Conservation (phyloP, 2,888 invertebrate genomes). For the Acrobasis consociella region DNA sequence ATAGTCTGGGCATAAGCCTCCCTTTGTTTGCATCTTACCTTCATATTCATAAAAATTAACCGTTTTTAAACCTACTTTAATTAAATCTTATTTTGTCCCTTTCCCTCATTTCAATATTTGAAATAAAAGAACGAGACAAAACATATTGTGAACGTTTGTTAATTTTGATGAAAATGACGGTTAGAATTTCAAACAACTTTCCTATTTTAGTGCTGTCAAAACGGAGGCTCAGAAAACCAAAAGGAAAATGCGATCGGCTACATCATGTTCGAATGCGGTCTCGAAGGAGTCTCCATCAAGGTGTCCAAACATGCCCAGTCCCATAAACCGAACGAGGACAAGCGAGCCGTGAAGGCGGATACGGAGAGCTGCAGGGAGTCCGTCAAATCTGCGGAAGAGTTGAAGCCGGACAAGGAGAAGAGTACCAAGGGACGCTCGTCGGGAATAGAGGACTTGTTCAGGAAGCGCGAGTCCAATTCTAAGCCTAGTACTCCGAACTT, state of each 20-base stretch:
- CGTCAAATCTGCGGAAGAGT: constrained; percentile 74
- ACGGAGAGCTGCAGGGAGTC: constrained; percentile 74
- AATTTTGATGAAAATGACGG: no score
- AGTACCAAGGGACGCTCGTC: constrained; percentile 60
- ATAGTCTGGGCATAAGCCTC: no score
- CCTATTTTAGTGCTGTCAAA: constrained; percentile 57
- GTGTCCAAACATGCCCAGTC: constrained; percentile 88
- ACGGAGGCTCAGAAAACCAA: constrained; percentile 71
- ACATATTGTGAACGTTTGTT: no score
- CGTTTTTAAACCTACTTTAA: no score
- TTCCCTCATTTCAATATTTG: no score
- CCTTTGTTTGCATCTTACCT: no score
- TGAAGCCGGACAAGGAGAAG: constrained; percentile 67
- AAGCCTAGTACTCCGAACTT: constrained; percentile 84
- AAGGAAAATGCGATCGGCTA: constrained; percentile 90
- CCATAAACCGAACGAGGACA: constrained; percentile 87
- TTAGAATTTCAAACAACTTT: constrained; percentile 2
- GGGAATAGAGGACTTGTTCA: constrained; percentile 73
- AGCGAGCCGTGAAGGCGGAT: constrained; percentile 60
- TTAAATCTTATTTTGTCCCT: no score
- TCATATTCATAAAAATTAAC: no score
- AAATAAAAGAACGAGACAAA: no score
- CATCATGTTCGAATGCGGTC: constrained; percentile 98
- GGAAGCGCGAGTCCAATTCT: constrained; percentile 82
- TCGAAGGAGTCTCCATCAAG: constrained; percentile 94